Base-by-base conservation (phyloP, 2,797 vertebrate species). In the Muscicapa comitata region DNA sequence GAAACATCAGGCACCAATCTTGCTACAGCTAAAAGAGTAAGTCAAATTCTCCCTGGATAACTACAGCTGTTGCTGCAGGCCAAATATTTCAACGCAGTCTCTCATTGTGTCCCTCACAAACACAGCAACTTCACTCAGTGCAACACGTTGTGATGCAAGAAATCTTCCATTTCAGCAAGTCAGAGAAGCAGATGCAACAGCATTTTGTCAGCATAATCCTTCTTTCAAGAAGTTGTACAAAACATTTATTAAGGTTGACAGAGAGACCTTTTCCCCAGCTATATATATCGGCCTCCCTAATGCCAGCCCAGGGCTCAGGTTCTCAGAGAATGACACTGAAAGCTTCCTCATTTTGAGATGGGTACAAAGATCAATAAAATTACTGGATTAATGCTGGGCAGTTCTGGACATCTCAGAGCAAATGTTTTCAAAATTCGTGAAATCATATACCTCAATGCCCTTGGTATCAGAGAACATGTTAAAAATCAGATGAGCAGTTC, bases 231-330 rank as follows among this genome's bases (percentile, higher is more conserved):
- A 88, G 57, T 6, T 43, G 42, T 23, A 85, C n/a, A 24, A 84
- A 92, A 81, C 77, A 85, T 71, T 94, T 76, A 87, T 85, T 89
- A 89, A 90, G n/a, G 53, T 4, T 95, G 94, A 94, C 86, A 92
- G 83, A 78, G 76, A 92, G 86, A 92, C 92, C 86, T 93, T 94
- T 95, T 93, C 67, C 83, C 62, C 43, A 62, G 90, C 73, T 93
- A 94, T 75, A 90, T 83, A 59, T 86, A 90, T 78, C 76, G 79
- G 37, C 26, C 74, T 90, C 54, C 51, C 48, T 66, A 82, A 92
- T 76, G 88, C 47, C 85, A 93, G 47, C 29, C 61, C 63, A 73
- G 38, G 54, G 76, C 62, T 92, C 88, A 38, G 66, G 75, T 92
- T 93, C 62, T 55, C 93, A 23, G 42, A 57, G 28, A 42, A 57